Conservation (phyloP, 2,888 invertebrate genomes). For the Chymomyza amoena region DNA sequence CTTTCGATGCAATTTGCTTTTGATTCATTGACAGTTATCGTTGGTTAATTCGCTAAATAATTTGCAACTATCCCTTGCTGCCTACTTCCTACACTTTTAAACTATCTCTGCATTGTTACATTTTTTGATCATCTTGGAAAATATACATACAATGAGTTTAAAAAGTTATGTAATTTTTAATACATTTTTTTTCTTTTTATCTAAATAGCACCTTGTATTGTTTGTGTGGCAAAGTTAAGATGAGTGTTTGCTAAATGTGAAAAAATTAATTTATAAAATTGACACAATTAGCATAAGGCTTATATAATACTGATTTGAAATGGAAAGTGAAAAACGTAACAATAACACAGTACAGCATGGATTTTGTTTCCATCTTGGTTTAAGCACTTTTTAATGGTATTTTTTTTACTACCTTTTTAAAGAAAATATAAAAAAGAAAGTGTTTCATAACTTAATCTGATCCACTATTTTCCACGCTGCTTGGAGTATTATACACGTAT, state of each 20-base stretch:
- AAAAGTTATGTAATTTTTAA: conserved; percentile 40
- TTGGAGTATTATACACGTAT: too few relatives aligned
- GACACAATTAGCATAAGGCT: neutral
- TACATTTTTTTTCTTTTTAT: conserved; percentile 50
- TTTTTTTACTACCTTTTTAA: neutral
- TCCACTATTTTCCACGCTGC: too few relatives aligned
- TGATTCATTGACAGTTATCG: conserved; percentile 72
- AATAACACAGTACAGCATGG: neutral
- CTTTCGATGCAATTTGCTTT: conserved; percentile 69
- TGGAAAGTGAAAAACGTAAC: neutral
- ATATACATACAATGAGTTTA: conserved; percentile 29
- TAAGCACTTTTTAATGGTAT: neutral
- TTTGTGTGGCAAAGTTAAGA: conserved; percentile 52
- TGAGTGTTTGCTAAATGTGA: conserved; percentile 57
- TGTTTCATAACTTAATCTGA: too few relatives aligned
- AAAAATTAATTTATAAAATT: conserved; percentile 31
- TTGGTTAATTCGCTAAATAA: conserved; percentile 54
- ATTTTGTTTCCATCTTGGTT: neutral
- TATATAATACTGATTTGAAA: conserved; percentile 28
- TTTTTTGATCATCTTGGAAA: conserved; percentile 22
- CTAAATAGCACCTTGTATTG: conserved; percentile 72
- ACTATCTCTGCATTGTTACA: neutral
- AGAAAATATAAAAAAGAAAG: too few relatives aligned
- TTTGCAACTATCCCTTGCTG: conserved; percentile 42
- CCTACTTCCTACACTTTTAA: neutral